These are phyloP conservation scores for Catostomus latipinnis DNA, from an alignment of 2,797 vertebrate genomes.

Conservation along the genomic window DNA sequence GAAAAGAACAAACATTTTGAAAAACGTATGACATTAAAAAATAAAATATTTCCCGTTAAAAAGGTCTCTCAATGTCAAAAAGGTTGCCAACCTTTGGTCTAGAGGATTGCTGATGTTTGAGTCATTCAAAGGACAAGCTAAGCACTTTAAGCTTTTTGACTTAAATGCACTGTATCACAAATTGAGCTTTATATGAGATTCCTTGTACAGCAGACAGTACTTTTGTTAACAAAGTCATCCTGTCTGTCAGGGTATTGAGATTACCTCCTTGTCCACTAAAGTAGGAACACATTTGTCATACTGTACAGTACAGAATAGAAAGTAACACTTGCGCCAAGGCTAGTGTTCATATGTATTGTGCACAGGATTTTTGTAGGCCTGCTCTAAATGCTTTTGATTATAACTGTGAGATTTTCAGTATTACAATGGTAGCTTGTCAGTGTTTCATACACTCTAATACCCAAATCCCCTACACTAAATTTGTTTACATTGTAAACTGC, in stretches of 20 bases:
- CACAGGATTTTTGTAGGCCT: not conserved
- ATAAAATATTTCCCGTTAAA: too few species aligned
- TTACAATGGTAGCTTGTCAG: constrained; percentile 6
- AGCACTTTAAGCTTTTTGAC: constrained; percentile 32
- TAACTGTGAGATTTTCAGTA: constrained; percentile 1
- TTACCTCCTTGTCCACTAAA: not conserved
- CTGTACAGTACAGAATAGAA: not conserved
- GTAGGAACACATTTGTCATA: not conserved
- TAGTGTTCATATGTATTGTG: not conserved
- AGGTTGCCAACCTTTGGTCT: constrained; percentile 1
- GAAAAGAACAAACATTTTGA: too few species aligned
- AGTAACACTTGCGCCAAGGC: not conserved
- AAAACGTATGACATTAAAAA: too few species aligned
- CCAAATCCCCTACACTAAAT: too few species aligned
- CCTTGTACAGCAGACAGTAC: not conserved
- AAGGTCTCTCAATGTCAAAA: too few species aligned
- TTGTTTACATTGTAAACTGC: not conserved
- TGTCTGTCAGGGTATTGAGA: not conserved
- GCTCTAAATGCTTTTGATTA: not conserved
- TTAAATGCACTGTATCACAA: not conserved
- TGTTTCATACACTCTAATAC: not conserved
- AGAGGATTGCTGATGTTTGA: constrained; percentile 8
- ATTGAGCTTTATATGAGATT: not conserved
- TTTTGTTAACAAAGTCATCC: not conserved
- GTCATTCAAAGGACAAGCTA: constrained; percentile 26